Percentiles rank a stretch among this genome's conserved stretches.
Conservation (phyloP, 2,888 invertebrate species). For the Monoplex corrugatus region DNA sequence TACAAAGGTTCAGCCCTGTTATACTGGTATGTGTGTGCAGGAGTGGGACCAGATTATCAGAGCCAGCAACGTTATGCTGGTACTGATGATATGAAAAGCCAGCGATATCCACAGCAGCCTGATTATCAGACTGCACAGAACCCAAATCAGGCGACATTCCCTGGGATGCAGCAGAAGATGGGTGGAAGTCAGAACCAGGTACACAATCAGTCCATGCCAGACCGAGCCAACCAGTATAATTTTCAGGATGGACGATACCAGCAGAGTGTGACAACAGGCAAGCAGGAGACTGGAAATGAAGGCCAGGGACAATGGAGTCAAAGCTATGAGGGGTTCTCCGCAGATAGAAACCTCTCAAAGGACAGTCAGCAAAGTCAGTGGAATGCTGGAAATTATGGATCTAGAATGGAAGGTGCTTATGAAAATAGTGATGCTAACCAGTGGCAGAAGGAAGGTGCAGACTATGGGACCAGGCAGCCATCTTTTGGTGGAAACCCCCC, state of each 20-base stretch:
- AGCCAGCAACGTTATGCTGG: slow-evolving; percentile 33
- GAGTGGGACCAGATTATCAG: slow-evolving; percentile 16
- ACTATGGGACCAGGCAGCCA: background rate
- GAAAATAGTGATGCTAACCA: slow-evolving; percentile 5
- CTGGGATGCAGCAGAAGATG: background rate
- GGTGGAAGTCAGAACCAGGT: slow-evolving; percentile 24
- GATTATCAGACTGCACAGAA: background rate
- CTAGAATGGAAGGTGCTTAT: background rate
- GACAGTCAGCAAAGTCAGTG: background rate
- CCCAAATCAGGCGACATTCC: slow-evolving; percentile 27
- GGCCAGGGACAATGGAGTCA: background rate
- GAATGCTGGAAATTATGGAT: background rate
- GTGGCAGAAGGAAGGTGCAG: slow-evolving; percentile 30
- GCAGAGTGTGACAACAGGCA: background rate
- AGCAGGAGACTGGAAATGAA: background rate
- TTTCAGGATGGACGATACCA: slow-evolving; percentile 12
- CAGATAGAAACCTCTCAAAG: background rate
- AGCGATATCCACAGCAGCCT: background rate
- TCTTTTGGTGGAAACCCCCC: background rate
- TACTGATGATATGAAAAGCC: background rate
- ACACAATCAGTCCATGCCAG: slow-evolving; percentile 3
- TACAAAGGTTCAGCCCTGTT: background rate
- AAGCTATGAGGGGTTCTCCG: background rate
- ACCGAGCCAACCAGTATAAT: slow-evolving; percentile 27
- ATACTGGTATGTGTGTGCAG: slow-evolving; percentile 14